phyloP scores from a whole-genome alignment of 37 sponge, comb jelly and placozoan species.

The Haliclona indistincta region DNA sequence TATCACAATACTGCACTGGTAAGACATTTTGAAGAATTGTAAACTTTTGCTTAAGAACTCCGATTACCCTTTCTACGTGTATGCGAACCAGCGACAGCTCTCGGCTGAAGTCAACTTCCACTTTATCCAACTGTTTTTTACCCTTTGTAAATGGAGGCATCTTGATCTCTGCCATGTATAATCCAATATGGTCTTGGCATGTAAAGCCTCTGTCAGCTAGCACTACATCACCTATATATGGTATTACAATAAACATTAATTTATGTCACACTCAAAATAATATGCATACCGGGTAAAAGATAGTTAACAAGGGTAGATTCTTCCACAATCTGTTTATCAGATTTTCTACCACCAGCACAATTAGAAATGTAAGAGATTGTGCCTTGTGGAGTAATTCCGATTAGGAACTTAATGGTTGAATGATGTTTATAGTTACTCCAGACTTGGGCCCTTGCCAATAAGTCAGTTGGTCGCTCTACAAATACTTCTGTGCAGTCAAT shows the following conservation, averaged over 20 bases:
- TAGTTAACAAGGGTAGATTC: conserved; percentile 8
- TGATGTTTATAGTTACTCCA: conserved; percentile 66
- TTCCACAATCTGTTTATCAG: conserved; percentile 51
- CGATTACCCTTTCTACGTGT: conserved; percentile 56
- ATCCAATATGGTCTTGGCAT: conserved; percentile 16
- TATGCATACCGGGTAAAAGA: conserved; percentile 27
- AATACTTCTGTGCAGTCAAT: conserved; percentile 2
- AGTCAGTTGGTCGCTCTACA: conserved; percentile 31
- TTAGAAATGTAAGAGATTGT: conserved; percentile 45
- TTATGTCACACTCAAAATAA: not conserved
- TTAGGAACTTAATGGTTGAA: conserved; percentile 35
- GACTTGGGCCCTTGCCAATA: conserved; percentile 39
- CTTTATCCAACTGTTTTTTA: conserved; percentile 42
- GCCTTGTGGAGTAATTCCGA: conserved; percentile 56
- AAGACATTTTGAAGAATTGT: conserved; percentile 42
- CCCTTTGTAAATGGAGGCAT: conserved; percentile 52
- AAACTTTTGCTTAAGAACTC: conserved; percentile 53
- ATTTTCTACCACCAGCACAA: conserved; percentile 48
- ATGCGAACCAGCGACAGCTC: conserved; percentile 44
- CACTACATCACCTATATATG: conserved; percentile 40
- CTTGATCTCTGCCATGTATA: conserved; percentile 45
- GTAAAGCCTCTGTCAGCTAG: conserved; percentile 67
- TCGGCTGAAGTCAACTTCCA: conserved; percentile 35
- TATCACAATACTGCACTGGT: conserved; percentile 19
- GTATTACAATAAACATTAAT: not conserved